Evolutionary conservation across 2,888 invertebrate species (phyloP).

Genomic region (Oscheius sp.): DNA sequence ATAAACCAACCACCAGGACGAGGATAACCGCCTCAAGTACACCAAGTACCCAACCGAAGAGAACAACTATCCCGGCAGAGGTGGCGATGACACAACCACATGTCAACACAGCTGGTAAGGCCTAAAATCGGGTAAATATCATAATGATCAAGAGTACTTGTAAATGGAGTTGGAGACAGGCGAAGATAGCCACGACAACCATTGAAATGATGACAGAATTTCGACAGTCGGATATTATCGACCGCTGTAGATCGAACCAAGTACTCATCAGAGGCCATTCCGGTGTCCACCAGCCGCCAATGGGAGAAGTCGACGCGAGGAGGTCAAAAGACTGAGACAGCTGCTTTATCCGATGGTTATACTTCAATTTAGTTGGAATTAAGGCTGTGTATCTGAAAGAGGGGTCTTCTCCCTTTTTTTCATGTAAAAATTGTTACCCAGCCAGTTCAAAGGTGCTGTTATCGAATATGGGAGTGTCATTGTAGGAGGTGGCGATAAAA

Average conservation of each 20-base stretch:
- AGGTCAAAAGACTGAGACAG: slow-evolving; percentile 60
- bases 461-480: slow-evolving; percentile 72
- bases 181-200: slow-evolving; percentile 67
- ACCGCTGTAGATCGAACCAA: slow-evolving; percentile 69
- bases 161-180: slow-evolving; percentile 59
- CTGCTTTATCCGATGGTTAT: slow-evolving; percentile 66
- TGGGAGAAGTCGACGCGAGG: slow-evolving; percentile 50
- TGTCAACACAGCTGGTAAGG: slow-evolving; percentile 63
- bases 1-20: slow-evolving; percentile 70
- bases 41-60: slow-evolving; percentile 69
- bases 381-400: slow-evolving; percentile 64
- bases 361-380: slow-evolving; percentile 61
- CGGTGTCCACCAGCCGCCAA: slow-evolving; percentile 66
- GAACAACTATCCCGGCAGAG: slow-evolving; percentile 64
- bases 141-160: slow-evolving; percentile 35
- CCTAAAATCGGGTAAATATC: slow-evolving; percentile 42
- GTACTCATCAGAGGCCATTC: slow-evolving; percentile 69
- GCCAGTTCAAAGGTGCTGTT: slow-evolving; percentile 66
- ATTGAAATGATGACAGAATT: slow-evolving; percentile 65
- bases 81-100: slow-evolving; percentile 64
- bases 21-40: slow-evolving; percentile 72
- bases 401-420: background rate
- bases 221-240: slow-evolving; percentile 69
- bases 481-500: slow-evolving; percentile 67
- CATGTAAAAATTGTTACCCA: slow-evolving; percentile 42